Percentiles rank a stretch among this genome's conserved stretches.
phyloP scores from a whole-genome alignment of 1,140 invertebrate genomes.

The Philopotamus ludificatus region DNA sequence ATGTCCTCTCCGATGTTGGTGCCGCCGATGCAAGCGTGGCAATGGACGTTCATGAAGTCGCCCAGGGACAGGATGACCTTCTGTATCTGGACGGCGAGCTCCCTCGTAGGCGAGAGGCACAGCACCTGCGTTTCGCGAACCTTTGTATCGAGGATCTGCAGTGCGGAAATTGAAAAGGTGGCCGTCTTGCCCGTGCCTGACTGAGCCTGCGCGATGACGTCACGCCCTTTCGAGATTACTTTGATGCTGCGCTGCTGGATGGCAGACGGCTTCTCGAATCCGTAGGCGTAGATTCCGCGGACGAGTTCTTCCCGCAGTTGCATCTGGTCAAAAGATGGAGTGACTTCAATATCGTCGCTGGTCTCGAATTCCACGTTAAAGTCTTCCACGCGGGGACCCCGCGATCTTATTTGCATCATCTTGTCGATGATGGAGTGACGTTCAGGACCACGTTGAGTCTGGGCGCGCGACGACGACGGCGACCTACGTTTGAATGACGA shows the following conservation, averaged over 20 bases:
- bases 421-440: no score
- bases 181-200: conserved; percentile 99
- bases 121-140: no score
- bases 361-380: conserved; percentile 99
- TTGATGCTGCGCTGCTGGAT: conserved; percentile 97
- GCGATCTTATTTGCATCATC: no score
- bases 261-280: conserved; percentile 99
- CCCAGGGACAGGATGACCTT: conserved; percentile 98
- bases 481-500: no score
- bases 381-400: no score
- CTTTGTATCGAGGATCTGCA: conserved; percentile 87
- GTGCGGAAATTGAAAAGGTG: conserved; percentile 95
- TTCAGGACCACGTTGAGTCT: no score
- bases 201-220: conserved; percentile 98
- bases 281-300: conserved; percentile 97
- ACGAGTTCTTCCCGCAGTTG: conserved; percentile 89
- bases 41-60: conserved; percentile 99
- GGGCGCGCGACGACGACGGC: no score
- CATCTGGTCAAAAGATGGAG: conserved; percentile 97
- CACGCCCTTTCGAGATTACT: conserved; percentile 94
- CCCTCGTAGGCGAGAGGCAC: conserved; percentile 92
- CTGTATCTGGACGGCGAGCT: conserved; percentile 97
- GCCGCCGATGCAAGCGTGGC: conserved; percentile 99
- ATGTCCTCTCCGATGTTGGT: conserved; percentile 99
- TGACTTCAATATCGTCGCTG: conserved; percentile 98